Base-by-base conservation (phyloP, 2,797 vertebrate species). In the Macropodus opercularis region DNA sequence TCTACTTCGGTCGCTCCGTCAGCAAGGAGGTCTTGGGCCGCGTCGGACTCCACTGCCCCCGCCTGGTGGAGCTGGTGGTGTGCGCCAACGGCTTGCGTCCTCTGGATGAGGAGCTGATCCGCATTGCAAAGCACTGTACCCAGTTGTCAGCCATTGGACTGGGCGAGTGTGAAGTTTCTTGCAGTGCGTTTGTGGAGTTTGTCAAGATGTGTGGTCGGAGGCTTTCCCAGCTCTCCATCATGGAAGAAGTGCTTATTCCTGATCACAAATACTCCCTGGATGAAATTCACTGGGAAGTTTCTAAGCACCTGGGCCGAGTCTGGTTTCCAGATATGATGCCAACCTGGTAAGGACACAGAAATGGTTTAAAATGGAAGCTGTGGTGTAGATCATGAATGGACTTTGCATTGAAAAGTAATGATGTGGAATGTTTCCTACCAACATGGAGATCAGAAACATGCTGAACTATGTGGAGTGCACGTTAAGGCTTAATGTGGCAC, bases 301-400 rank as follows among this genome's bases (percentile, higher is more conserved):
- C 97, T 8, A 98, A 98, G 86, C 95, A 98, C 82, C 94, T 99
- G 3, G 98, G 97, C 55, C 93, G 96, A 39, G 96, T 98, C 63
- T 99, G 98, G 97, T 99, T 98, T 87, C 97, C 97, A 2, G 98
- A 99, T 78, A 96, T 98, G 96, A 99, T 99, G 98, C 98, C 97
- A 2, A 99, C 95, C 1, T 99, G 96, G 97, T 99, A 89, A 42
- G 39, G 31, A 64, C 55, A 29, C 24, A 49, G 36, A 49, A 22
- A 19, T 65, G 54, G 51, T 48, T 43, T n/a, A 40, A 23, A 6
- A 5, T 2, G 3, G 73, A 15, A 15, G 1, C 48, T 23, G 40
- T 24, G 57, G 40, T 24, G 27, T 21, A 36, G 50, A 71, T 49
- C 35, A 3, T 29, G 42, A 17, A 18, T 9, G 31, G 39, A 32